phyloP scores from a whole-genome alignment of 2,113 vertebrate genomes.

The Microcebus murinus region DNA sequence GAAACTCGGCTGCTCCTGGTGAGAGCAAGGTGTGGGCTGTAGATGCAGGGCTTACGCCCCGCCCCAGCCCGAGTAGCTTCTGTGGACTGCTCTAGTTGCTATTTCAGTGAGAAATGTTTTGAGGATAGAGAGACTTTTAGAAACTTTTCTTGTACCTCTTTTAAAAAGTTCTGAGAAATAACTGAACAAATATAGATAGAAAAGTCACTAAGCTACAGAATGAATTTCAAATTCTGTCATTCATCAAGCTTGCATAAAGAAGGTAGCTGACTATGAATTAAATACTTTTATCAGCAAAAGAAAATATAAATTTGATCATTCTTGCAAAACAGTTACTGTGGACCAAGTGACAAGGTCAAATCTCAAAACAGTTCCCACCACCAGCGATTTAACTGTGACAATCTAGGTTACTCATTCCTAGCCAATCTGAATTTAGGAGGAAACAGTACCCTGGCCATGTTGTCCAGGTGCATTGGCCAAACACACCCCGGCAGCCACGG shows the following conservation, averaged over 20 bases:
- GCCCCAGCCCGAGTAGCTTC: neutral
- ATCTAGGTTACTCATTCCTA: neutral
- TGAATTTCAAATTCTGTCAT: neutral
- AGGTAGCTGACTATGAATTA: neutral
- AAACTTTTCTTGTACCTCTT: neutral
- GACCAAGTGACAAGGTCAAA: neutral
- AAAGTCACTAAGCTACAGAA: neutral
- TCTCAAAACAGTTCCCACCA: neutral
- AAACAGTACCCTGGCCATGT: accelerated
- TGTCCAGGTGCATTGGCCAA: neutral
- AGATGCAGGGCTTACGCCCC: no score
- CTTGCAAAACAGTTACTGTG: neutral
- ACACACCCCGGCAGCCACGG: neutral
- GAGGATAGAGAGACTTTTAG: neutral
- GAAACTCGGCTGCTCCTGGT: neutral
- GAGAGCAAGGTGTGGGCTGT: neutral
- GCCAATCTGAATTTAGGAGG: neutral
- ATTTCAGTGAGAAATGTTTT: neutral
- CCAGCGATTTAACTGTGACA: neutral
- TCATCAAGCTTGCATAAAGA: neutral
- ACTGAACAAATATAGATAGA: neutral
- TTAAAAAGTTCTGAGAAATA: neutral
- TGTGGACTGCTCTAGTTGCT: neutral
- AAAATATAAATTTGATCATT: neutral
- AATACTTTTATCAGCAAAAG: neutral